Percentiles rank a stretch among this genome's conserved stretches.
phyloP scores from a whole-genome alignment of 1,140 invertebrate species.

The Hylaeus volcanicus region DNA sequence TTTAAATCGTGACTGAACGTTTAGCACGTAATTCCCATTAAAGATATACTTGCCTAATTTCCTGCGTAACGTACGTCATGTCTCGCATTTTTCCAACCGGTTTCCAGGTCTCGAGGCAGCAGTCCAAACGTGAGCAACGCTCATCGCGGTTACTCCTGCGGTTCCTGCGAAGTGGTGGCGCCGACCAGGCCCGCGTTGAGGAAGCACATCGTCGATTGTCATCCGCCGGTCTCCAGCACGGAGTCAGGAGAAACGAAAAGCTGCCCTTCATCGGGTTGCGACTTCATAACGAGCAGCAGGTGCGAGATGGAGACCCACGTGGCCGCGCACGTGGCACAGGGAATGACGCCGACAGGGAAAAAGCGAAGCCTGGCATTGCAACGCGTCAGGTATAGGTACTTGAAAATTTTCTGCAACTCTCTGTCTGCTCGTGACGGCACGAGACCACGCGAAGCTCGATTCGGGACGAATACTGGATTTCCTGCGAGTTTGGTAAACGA shows the following conservation, averaged over 20 bases:
- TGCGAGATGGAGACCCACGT: constrained; percentile 78
- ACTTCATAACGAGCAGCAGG: constrained; percentile 74
- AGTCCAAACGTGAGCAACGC: constrained; percentile 70
- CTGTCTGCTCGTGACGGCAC: not conserved
- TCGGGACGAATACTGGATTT: no score
- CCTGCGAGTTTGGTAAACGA: no score
- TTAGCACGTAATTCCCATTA: no score
- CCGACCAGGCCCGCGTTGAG: constrained; percentile 75
- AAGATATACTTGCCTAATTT: no score
- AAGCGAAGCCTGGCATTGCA: constrained; percentile 77
- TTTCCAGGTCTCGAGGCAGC: constrained; percentile 74
- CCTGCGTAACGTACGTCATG: no score
- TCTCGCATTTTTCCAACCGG: no score
- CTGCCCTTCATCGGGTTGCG: constrained; percentile 77
- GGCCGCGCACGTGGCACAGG: constrained; percentile 75
- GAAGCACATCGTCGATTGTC: constrained; percentile 75
- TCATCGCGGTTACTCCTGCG: constrained; percentile 74
- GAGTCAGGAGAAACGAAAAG: constrained; percentile 68
- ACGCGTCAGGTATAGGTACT: constrained; percentile 80
- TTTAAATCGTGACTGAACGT: no score
- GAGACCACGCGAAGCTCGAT: no score
- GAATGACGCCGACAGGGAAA: constrained; percentile 75
- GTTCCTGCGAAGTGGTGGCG: constrained; percentile 73
- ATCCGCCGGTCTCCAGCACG: constrained; percentile 66
- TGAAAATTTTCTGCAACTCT: constrained; percentile 48